A percentile compares a stretch with the other conserved stretches of the same genome.
Evolutionary conservation across 1,140 invertebrate species (phyloP).

Genomic region (Myzus persicae): DNA sequence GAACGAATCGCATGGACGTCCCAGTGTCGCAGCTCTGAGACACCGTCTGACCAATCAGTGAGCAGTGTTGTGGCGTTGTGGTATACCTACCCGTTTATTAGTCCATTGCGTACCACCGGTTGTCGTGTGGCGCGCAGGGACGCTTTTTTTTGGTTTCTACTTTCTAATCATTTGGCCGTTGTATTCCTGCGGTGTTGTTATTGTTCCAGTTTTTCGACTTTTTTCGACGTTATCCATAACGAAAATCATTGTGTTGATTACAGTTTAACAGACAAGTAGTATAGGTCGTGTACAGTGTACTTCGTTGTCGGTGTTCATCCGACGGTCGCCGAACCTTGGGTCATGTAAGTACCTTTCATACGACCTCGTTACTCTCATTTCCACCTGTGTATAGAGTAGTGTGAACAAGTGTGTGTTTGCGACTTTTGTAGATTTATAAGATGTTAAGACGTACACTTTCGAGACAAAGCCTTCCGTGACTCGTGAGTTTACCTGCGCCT

Average conservation of each 20-base stretch:
- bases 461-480: neutral
- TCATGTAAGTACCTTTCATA: neutral
- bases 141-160: neutral
- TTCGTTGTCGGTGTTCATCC: neutral
- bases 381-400: too few relatives aligned
- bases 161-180: neutral
- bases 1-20: neutral
- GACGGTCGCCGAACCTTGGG: neutral
- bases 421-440: neutral
- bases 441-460: neutral
- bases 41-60: neutral
- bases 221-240: neutral
- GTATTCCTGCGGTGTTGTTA: neutral
- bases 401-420: neutral
- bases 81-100: neutral
- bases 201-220: neutral
- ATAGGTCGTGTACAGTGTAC: neutral
- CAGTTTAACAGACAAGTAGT: neutral
- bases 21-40: too few relatives aligned
- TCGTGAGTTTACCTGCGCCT: neutral
- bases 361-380: neutral
- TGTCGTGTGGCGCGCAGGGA: neutral
- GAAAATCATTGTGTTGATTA: neutral
- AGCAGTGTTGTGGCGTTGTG: neutral
- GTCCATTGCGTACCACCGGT: neutral